Evolutionary conservation across 2,797 vertebrate genomes (phyloP), one percentile per base, ranked within the genome.

Genomic region (Megalops cyprinoides): DNA sequence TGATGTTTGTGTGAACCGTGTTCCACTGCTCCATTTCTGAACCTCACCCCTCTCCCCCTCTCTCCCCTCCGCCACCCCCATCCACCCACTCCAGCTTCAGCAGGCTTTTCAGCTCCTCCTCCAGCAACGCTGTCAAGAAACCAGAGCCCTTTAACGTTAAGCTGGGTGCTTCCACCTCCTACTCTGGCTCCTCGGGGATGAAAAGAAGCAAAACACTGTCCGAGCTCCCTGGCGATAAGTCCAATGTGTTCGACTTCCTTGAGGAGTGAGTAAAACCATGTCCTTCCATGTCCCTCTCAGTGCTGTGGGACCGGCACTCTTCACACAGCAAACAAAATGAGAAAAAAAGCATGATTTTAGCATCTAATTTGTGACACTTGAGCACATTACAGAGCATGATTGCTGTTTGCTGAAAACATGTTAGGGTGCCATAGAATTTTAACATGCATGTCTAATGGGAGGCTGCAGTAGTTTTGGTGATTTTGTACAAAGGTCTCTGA

Each of bases 171-270:
- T 98, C 98, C 85, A 98, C 96, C 79, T 96, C 97, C 0, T 97
- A 99, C 73, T 93, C 99, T 79, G 97, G 97, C 82, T 98, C 98
- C 0, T 96, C 97, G 0, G 96, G 99, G 82, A 98, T 98, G 94
- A 99, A 98, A 93, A 96, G 95, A 92, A 99, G 97, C 94, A 97
- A 94, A 91, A 92, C 97, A 23, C 93, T 99, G 89, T 96, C 97
- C 88, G 97, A 99, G 67, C 94, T 99, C 82, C 98, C 98, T n/a
- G 96, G 96, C 20, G 96, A 99, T 93, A 98, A 99, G 91, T 98
- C 96, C 87, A 99, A 97, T 91, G 97, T 97, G 65, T 99, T 99
- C 71, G 98, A 99, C 90, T 99, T 99, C 91, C 98, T 99, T 76
- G 98, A 99, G 87, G 98, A 99, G 98, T 99, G 88, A 97, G 98